Percentiles rank a stretch among this genome's conserved stretches.
phyloP scores from a whole-genome alignment of 2,797 vertebrate genomes.

The Argentina silus region DNA sequence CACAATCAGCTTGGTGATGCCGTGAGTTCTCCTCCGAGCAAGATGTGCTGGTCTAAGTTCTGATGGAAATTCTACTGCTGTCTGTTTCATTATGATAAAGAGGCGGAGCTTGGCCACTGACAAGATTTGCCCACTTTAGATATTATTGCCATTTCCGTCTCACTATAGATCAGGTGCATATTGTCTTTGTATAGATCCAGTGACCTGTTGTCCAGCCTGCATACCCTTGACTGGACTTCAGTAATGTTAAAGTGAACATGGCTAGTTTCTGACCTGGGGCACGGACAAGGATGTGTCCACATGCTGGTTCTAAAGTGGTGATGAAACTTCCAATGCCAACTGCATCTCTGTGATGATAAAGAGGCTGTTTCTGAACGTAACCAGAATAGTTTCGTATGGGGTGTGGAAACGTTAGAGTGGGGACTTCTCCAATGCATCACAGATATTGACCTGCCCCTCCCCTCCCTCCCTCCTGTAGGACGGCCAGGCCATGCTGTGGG shows the following conservation, averaged over 20 bases:
- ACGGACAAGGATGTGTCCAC: too few species aligned
- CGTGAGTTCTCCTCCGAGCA: background rate
- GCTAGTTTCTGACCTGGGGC: too few species aligned
- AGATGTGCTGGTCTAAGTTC: constrained; percentile 41
- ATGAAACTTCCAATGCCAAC: constrained; percentile 22
- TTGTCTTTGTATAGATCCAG: background rate
- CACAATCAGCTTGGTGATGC: background rate
- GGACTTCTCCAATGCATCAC: too few species aligned
- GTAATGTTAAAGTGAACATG: background rate
- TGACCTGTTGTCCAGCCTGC: background rate
- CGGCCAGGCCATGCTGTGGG: constrained; percentile 97
- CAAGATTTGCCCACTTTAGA: background rate
- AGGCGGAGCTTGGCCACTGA: constrained; percentile 66
- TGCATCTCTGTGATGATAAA: constrained; percentile 26
- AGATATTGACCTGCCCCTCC: background rate
- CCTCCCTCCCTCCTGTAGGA: constrained; percentile 71
- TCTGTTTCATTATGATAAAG: constrained; percentile 75
- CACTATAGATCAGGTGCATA: background rate
- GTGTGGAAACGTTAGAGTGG: too few species aligned
- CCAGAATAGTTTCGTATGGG: background rate
- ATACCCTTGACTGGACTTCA: background rate
- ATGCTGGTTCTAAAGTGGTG: constrained; percentile 5
- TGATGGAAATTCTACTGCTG: constrained; percentile 62
- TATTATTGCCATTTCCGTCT: too few species aligned
- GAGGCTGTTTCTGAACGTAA: constrained; percentile 33